Evolutionary conservation across 1,140 invertebrate genomes (phyloP).

Genomic region (Macrobrachium nipponense): DNA sequence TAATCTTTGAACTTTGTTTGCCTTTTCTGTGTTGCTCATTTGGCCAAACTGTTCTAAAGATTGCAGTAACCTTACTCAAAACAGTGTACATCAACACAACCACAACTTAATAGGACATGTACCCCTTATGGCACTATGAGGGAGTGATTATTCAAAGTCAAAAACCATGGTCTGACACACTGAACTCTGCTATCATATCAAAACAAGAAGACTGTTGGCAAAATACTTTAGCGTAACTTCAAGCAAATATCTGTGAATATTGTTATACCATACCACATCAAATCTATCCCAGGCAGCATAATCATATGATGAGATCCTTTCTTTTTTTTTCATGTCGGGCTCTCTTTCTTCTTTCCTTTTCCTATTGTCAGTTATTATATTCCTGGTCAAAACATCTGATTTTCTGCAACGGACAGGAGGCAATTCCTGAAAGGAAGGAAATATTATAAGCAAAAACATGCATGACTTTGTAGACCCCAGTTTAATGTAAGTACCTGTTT

Average conservation of each 20-base stretch:
- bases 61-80: no score
- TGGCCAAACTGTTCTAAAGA: no score
- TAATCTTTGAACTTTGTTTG: no score
- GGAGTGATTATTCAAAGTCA: no score
- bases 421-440: slow-evolving; percentile 7
- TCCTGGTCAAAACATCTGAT: slow-evolving; percentile 71
- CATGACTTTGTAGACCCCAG: no score
- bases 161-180: no score
- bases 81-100: no score
- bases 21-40: no score
- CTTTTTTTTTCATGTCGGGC: slow-evolving; percentile 36
- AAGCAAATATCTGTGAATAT: not conserved
- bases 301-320: slow-evolving; percentile 73
- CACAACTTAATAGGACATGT: no score
- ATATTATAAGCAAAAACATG: not conserved
- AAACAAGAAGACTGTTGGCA: no score
- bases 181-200: not conserved
- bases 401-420: slow-evolving; percentile 41
- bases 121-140: no score
- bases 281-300: slow-evolving; percentile 84
- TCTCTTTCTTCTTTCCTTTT: slow-evolving; percentile 47
- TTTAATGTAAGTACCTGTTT: no score
- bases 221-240: not conserved
- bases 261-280: slow-evolving; percentile 76
- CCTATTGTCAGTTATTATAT: slow-evolving; percentile 62